Evolutionary conservation across 37 sponge, comb jelly and placozoan species (phyloP), one percentile per base, ranked within the genome.

Genomic region (Beroe forskalii): DNA sequence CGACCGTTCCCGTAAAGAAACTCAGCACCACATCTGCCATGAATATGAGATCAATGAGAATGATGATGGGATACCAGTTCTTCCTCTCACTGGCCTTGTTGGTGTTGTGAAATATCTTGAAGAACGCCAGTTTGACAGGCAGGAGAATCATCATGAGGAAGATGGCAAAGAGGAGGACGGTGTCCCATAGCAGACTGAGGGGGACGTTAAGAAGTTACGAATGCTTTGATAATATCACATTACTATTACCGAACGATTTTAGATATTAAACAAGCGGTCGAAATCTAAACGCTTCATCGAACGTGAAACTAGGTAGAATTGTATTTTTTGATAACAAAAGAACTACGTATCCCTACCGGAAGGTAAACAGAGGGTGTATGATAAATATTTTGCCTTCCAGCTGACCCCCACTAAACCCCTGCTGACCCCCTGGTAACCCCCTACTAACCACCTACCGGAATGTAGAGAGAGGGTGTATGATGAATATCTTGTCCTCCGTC

Each of bases 1-100:
- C 86, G 30, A 80, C 41, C 0, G 86, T 80, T 12, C 86, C 86
- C 24, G 86, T 80, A 43, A 80, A 80, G 86, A 80, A 80, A 4
- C 55, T 44, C 0, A 42, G 48, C 8, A 80, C 86, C 1, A 80
- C 86, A 38, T 80, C 86, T 1, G 3, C 3, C 86, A 80, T n/a
- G 86, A 44, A 80, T 1, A 80, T 43, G 8, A 80, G 30, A 80
- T 80, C 86, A 19, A 80, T n/a, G 1, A 80, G 8, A 6, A 80
- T 80, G 30, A 80, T 25, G 9, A 80, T 43, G 4, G 86, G 86
- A 30, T 80, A 80, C 86, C 86, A 44, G 40, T 22, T 80, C 17
- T 43, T 25, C 4, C 55, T 17, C 35, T 80, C 86, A 1, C 17
- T 2, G 1, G 37, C 25, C 20, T n/a, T 22, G 28, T 22, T 1